phyloP scores from a whole-genome alignment of 2,888 invertebrate genomes.

The Thecocarcelia acutangulata region DNA sequence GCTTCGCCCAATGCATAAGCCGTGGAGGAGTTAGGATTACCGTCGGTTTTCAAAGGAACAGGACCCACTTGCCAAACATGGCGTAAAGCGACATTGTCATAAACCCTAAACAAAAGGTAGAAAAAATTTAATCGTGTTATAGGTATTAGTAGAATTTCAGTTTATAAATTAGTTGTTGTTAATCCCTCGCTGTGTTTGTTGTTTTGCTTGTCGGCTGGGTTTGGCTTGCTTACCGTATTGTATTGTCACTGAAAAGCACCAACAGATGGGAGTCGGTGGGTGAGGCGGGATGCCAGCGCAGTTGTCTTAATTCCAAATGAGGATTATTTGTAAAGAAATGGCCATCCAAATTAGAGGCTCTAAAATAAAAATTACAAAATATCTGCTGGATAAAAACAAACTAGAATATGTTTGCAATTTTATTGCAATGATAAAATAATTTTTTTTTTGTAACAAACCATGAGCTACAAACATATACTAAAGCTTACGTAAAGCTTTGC shows the following conservation, averaged over 20 bases:
- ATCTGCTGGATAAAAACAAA: conserved; percentile 3
- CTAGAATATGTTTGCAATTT: conserved; percentile 51
- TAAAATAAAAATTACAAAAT: conserved; percentile 50
- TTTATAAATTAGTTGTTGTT: conserved; percentile 54
- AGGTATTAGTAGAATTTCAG: conserved; percentile 50
- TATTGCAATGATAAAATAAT: background rate
- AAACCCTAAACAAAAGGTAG: conserved; percentile 74
- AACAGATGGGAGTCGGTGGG: conserved; percentile 88
- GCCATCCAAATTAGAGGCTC: conserved; percentile 84
- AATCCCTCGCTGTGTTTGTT: conserved; percentile 39
- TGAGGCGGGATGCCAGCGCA: conserved; percentile 94
- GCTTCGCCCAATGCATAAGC: conserved; percentile 88
- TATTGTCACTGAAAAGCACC: conserved; percentile 92
- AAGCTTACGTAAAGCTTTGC: no score
- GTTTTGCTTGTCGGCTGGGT: background rate
- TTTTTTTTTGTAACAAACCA: background rate
- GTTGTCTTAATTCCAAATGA: conserved; percentile 87
- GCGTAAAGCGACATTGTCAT: conserved; percentile 79
- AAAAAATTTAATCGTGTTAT: conserved; percentile 32
- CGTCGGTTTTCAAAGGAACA: conserved; percentile 73
- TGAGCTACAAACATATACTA: no score
- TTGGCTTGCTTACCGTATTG: conserved; percentile 85
- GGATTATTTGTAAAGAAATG: conserved; percentile 86
- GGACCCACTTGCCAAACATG: conserved; percentile 83
- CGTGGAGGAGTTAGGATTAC: conserved; percentile 70